These are phyloP conservation scores for Sceloporus tristichus DNA, from an alignment of 2,113 vertebrate species.

Conservation along the genomic window DNA sequence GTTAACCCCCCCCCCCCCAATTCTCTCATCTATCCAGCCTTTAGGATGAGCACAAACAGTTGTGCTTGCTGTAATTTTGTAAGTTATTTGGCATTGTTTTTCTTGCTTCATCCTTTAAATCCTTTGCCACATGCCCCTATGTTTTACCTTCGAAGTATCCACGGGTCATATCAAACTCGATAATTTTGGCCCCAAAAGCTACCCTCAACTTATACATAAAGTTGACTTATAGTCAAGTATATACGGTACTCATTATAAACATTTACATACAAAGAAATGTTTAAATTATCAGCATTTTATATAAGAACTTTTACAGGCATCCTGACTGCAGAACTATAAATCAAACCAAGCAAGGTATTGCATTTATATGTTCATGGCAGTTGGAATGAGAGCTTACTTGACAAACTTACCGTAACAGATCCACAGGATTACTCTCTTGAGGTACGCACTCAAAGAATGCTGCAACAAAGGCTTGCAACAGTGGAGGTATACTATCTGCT, in stretches of 20 bases:
- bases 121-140: no score
- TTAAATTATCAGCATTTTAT: neutral
- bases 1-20: no score
- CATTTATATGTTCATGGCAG: neutral
- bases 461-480: constrained; percentile 88
- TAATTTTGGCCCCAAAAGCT: no score
- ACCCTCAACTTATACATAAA: no score
- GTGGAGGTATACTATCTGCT: constrained; percentile 78
- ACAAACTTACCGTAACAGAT: constrained; percentile 85
- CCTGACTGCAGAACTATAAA: neutral
- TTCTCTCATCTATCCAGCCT: no score
- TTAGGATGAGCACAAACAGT: no score
- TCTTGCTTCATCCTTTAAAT: no score
- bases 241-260: neutral
- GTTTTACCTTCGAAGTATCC: no score
- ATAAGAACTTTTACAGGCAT: neutral
- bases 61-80: no score
- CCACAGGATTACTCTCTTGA: constrained; percentile 79
- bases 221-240: no score
- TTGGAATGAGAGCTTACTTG: neutral
- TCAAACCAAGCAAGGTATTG: neutral
- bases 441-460: constrained; percentile 86
- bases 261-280: neutral
- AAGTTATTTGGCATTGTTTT: no score
- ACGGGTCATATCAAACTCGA: no score